Conservation (phyloP, 1,140 invertebrate genomes). For the Euwallacea similis region DNA sequence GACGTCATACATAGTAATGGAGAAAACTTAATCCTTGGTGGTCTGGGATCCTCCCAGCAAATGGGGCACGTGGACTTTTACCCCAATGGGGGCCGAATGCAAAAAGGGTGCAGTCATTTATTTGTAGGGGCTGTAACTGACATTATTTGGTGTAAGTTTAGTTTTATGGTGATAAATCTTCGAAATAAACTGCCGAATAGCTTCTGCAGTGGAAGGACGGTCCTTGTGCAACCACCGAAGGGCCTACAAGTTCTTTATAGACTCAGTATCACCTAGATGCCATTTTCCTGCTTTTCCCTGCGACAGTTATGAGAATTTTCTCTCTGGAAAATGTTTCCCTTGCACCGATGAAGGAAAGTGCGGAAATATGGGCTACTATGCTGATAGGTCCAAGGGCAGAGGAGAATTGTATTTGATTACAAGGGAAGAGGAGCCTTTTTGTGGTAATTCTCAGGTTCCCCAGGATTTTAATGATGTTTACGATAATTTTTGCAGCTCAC, state of each 20-base stretch:
- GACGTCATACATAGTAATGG: constrained; percentile 95
- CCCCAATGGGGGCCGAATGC: constrained; percentile 87
- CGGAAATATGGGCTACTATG: constrained; percentile 93
- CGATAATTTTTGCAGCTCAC: constrained; percentile 64
- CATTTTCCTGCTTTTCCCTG: constrained; percentile 88
- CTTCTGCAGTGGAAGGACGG: constrained; percentile 78
- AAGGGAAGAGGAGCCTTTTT: constrained; percentile 89
- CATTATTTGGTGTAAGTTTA: constrained; percentile 81
- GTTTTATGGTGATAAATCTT: too few species aligned
- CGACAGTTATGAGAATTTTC: constrained; percentile 80
- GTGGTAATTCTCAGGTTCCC: constrained; percentile 61
- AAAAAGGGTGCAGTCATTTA: constrained; percentile 78
- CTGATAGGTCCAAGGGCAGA: constrained; percentile 75
- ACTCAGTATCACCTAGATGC: constrained; percentile 87
- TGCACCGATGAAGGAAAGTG: constrained; percentile 65
- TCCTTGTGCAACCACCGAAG: constrained; percentile 89
- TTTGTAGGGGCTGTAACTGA: constrained; percentile 90
- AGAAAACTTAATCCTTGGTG: constrained; percentile 82
- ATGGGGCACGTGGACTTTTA: constrained; percentile 93
- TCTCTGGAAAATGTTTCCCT: constrained; percentile 74
- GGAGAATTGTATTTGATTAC: constrained; percentile 85
- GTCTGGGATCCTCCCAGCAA: constrained; percentile 80
- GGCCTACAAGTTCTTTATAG: constrained; percentile 92
- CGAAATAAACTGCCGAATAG: constrained; percentile 21
- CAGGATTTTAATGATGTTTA: too few species aligned